Evolutionary conservation across 92 coral and sea anemone genomes (phyloP), one percentile per base, ranked within the genome.

Genomic region (Porites cylindrica): DNA sequence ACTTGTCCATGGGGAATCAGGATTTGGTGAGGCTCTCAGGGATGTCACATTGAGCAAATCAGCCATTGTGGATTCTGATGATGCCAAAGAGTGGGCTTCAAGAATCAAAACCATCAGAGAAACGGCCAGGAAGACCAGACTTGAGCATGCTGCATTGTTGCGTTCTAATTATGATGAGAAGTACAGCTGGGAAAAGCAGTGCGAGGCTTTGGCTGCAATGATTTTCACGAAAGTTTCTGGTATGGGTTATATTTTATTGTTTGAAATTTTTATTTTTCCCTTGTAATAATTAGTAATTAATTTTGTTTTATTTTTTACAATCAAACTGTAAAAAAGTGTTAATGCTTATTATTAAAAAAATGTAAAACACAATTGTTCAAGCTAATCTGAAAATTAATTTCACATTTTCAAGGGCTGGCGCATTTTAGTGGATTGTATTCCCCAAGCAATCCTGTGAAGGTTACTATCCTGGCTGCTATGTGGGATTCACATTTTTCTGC

Each of bases 61-160:
- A 72, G n/a, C 60, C 26, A 72, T 18, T 50, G 77, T 72, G 77
- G 60, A 43, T 18, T 72, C 60, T 47, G 77, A 72, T 21, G 59
- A 72, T 72, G 77, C 16, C 24, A 38, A 1, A 12, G 61, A 6
- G 60, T 72, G 77, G 77, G 56, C 77, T 16, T 43, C 51, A 21
- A 16, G 13, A 72, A 72, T 72, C 58, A 72, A 43, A 29, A 72
- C 7, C 0, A 32, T 72, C 3, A 38, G 61, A 43, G 9, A 72
- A 9, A 72, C 56, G 10, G 77, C 7, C 4, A 47, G 77, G 77
- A 72, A 72, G 29, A 2, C 0, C 18, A 7, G 77, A 14, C 77
- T 72, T 47, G 16, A 72, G 58, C 7, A 7, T 1, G 77, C 61
- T n/a, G 77, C 23, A 6, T 0, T 2, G 10, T 29, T 50, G 77